Percentiles rank a stretch among this genome's conserved stretches.
phyloP scores from a whole-genome alignment of 2,888 invertebrate species.

The Uropetala carovei region DNA sequence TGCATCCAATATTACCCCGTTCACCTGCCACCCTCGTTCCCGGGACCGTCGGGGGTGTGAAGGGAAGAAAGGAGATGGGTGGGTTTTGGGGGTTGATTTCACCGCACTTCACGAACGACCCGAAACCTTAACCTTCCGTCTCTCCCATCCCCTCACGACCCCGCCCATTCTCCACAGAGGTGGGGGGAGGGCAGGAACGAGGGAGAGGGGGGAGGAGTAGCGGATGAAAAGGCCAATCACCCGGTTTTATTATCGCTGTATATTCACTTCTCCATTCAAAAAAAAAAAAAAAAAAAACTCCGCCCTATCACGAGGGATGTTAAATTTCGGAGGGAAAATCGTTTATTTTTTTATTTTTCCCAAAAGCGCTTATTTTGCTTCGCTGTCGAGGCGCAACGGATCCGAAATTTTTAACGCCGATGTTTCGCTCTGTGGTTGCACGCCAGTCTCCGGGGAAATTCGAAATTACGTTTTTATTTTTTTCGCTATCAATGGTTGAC shows the following conservation, averaged over 20 bases:
- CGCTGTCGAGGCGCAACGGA: too few relatives aligned
- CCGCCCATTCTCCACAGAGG: background rate
- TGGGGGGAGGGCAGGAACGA: background rate
- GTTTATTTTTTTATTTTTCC: background rate
- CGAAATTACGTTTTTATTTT: too few relatives aligned
- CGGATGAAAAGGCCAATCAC: slow-evolving; percentile 30
- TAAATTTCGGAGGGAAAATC: background rate
- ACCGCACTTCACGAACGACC: background rate
- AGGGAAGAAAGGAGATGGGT: background rate
- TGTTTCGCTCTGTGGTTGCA: too few relatives aligned
- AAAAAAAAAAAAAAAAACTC: slow-evolving; percentile 2
- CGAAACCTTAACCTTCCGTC: background rate
- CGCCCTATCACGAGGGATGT: slow-evolving; percentile 40
- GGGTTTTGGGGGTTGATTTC: background rate
- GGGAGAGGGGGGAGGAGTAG: background rate
- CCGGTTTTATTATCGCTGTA: slow-evolving; percentile 46
- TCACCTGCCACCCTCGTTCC: background rate
- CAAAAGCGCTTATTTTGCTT: too few relatives aligned
- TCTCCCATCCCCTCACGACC: background rate
- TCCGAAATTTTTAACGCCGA: too few relatives aligned
- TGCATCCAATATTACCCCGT: slow-evolving; percentile 28
- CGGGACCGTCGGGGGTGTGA: too few relatives aligned
- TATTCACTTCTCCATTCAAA: slow-evolving; percentile 25
- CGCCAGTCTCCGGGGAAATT: too few relatives aligned
- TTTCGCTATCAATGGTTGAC: too few relatives aligned